A percentile compares a stretch with the other conserved stretches of the same genome.
Evolutionary conservation across 1,140 invertebrate genomes (phyloP).

Genomic region (Bombus confusus): DNA sequence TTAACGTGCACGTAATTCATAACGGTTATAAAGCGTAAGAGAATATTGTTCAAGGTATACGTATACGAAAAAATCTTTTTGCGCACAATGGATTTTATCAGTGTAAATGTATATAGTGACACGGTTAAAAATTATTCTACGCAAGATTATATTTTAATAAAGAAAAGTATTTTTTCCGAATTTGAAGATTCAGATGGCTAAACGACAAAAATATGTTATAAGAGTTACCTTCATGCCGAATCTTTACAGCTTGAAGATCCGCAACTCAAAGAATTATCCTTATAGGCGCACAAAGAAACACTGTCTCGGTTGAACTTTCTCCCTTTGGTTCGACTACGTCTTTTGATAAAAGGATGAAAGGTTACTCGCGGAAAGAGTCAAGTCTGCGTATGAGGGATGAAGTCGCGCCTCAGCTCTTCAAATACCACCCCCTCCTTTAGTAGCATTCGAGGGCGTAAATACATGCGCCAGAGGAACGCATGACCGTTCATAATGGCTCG

Average conservation of each 20-base stretch:
- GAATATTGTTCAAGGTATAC: neutral
- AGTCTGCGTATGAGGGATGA: slow-evolving; percentile 64
- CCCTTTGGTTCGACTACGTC: neutral
- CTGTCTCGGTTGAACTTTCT: slow-evolving; percentile 17
- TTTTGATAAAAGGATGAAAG: slow-evolving; percentile 13
- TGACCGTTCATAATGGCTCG: slow-evolving; percentile 53
- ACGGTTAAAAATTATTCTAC: neutral
- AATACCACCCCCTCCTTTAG: slow-evolving; percentile 66
- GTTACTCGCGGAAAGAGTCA: slow-evolving; percentile 43
- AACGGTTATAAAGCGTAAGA: neutral
- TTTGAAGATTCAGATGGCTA: neutral
- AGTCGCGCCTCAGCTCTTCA: slow-evolving; percentile 70
- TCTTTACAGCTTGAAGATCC: neutral
- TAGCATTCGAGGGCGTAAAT: slow-evolving; percentile 48
- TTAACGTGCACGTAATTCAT: neutral
- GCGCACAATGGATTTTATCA: neutral
- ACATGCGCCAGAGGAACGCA: slow-evolving; percentile 67
- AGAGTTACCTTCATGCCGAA: slow-evolving; percentile 43
- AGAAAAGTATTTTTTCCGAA: neutral
- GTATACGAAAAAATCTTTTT: neutral
- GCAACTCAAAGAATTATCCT: neutral
- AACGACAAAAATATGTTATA: neutral
- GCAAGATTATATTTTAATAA: neutral
- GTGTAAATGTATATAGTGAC: neutral
- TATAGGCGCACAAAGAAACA: neutral